These are phyloP conservation scores for mouse (Mus musculus) DNA, from an alignment of 2,113 vertebrate species.

Conservation along the genomic window GRCm39 chr1:120971001-120971500, in stretches of 20 bases:
- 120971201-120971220: background rate
- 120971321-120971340: background rate
- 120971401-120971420: no score
- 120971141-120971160: background rate
- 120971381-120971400: background rate
- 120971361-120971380: background rate
- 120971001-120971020: background rate
- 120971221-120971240: background rate
- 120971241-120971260: background rate
- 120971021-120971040: background rate
- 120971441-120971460: background rate
- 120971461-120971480: background rate
- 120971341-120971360: no score
- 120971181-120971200: background rate
- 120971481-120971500: background rate
- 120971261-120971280: background rate
- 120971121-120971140: background rate
- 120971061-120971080: background rate
- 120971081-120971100: background rate
- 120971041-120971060: conserved; percentile 54
- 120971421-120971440: background rate
- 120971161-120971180: background rate
- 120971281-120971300: conserved; percentile 12
- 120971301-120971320: background rate
- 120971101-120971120: background rate